phyloP scores from a whole-genome alignment of 2,113 vertebrate genomes.

The Myanophis thanlyinensis region DNA sequence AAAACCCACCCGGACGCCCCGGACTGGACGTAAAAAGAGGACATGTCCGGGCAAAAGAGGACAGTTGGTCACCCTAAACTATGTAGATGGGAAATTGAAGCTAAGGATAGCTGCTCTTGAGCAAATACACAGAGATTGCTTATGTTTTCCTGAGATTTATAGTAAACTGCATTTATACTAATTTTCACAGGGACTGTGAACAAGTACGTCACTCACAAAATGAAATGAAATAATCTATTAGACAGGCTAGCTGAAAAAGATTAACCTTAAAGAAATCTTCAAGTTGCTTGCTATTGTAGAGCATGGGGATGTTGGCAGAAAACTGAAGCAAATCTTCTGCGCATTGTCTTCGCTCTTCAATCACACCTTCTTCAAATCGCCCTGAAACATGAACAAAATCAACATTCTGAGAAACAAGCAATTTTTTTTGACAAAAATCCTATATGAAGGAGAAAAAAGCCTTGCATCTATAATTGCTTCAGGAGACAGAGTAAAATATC shows the following conservation, averaged over 20 bases:
- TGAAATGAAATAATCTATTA: background rate
- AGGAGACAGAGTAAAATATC: constrained; percentile 52
- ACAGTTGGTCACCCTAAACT: too few species aligned
- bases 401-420: constrained; percentile 33
- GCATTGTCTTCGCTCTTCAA: constrained; percentile 95
- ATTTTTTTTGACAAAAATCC: constrained; percentile 22
- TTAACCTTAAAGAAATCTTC: constrained; percentile 96
- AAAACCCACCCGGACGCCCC: too few species aligned
- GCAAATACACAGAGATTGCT: background rate
- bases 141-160: background rate
- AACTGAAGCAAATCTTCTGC: constrained; percentile 97
- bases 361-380: constrained; percentile 91
- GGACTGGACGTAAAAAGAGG: too few species aligned
- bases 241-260: constrained; percentile 26
- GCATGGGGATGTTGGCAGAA: constrained; percentile 93
- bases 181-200: background rate
- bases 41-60: too few species aligned
- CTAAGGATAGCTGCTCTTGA: background rate
- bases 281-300: constrained; percentile 90
- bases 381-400: constrained; percentile 72
- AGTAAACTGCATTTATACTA: background rate
- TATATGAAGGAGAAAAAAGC: constrained; percentile 35
- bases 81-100: background rate
- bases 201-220: background rate
- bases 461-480: constrained; percentile 42